phyloP scores from a whole-genome alignment of 2,797 vertebrate genomes.

The Brotula barbata region DNA sequence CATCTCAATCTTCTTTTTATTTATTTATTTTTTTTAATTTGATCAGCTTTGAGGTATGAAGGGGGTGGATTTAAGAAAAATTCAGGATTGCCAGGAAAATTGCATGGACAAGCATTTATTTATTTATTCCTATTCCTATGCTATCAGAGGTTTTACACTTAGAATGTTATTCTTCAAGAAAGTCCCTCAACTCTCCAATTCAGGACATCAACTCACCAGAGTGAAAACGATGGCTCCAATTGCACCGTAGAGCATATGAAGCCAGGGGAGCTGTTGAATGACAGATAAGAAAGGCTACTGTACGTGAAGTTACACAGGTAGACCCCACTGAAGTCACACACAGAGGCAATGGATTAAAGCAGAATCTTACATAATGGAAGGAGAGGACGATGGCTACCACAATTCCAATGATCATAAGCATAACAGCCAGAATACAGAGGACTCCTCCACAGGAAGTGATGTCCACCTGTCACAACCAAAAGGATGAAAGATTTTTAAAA shows the following conservation, averaged over 20 bases:
- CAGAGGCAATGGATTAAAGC: conserved; percentile 28
- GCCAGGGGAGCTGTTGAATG: conserved; percentile 85
- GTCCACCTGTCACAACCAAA: conserved; percentile 85
- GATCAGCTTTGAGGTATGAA: too few relatives aligned
- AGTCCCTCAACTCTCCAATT: not conserved
- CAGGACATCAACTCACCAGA: conserved; percentile 82
- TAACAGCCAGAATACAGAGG: conserved; percentile 85
- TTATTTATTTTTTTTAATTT: too few relatives aligned
- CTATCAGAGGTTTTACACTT: too few relatives aligned
- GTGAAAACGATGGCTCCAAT: conserved; percentile 90
- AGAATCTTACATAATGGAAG: conserved; percentile 87
- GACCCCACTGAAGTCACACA: conserved; percentile 26
- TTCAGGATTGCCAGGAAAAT: too few relatives aligned
- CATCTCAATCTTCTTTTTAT: too few relatives aligned
- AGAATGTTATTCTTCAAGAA: too few relatives aligned
- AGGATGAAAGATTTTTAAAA: conserved; percentile 65
- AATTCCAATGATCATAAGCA: conserved; percentile 88
- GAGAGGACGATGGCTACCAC: conserved; percentile 87
- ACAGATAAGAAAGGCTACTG: conserved; percentile 48
- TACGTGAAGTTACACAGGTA: conserved; percentile 43
- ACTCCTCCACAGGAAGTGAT: conserved; percentile 93
- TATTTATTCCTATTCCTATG: too few relatives aligned
- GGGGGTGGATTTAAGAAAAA: too few relatives aligned
- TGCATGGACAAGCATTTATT: too few relatives aligned
- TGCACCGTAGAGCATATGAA: conserved; percentile 93